Base-by-base conservation (phyloP, 2,888 invertebrate species). In the Thumatha senex region DNA sequence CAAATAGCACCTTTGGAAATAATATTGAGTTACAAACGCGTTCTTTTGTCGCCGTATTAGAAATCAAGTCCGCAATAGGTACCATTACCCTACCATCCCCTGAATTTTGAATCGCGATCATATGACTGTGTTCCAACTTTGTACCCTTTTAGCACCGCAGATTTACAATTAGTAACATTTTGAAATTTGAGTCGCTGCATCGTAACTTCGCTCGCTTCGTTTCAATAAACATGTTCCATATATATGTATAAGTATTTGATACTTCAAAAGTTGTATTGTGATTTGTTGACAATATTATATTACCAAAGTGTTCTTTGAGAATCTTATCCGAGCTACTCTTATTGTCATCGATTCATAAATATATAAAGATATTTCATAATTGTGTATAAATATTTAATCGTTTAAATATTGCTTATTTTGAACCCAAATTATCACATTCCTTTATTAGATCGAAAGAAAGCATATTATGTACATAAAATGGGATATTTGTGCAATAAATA, bases 11-110 rank as follows among this genome's bases (percentile, higher is more conserved):
- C 68, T 72, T 76, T n/a, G 73, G 76, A 72, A 78, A 76, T 77
- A 78, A 80, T 80, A 82, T 81, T 78, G 76, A 73, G 78, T 75
- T 77, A 80, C 82, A 80, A 81, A 78, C 72, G 73, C 70, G 75
- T 72, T 78, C 77, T 72, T 81, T 80, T 79, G 80, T 79, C 70
- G 62, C 56, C 65, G 74, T 74, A 76, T 79, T 80, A 78, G 66
- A 68, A 52, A 59, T 64, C 68, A 71, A 70, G 67, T 73, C 61
- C 73, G 76, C 80, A 79, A 65, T 72, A 51, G 59, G 61, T 72
- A 68, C 18, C 80, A 79, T 78, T 76, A 73, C 61, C 67, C 58
- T 75, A 78, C 76, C 76, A 72, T 67, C 63, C 60, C 56, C 48
- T 46, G 49, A 48, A 60, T 61, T 66, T 72, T 63, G 61, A 49